Evolutionary conservation across 2,888 invertebrate species (phyloP), one percentile per base, ranked within the genome.

Genomic region (Aleiodes alternator): DNA sequence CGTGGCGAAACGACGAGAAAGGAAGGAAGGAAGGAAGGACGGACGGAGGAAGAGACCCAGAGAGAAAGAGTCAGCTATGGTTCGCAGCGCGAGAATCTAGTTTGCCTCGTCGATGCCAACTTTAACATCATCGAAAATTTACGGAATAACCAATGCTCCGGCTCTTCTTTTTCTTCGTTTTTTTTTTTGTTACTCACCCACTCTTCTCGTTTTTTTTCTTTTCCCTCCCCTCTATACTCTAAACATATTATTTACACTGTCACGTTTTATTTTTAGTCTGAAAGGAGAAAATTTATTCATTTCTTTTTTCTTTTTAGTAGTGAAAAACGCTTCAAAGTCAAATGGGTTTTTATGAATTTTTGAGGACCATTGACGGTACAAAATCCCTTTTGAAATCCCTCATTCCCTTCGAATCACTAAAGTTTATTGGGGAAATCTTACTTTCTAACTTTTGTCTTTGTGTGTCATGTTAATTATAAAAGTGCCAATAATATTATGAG

Each of bases 21-120:
- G 48, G 12, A 8, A 69, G 68, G 43, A 70, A 50, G 14, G 55
- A 59, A 68, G 72, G 48, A 71, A 72, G 72, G 75, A 72, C 56
- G 51, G 16, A 73, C 38, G 73, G 71, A 59, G 76, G 29, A 50
- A 23, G 71, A 43, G 70, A 43, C 43, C 55, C 55, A 34, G 55
- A 55, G 55, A 69, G 56, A 69, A 68, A 69, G 73, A 69, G 66
- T 53, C 51, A 57, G 70, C 70, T 73, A 76, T 74, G 34, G 55
- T 66, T 75, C 75, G 53, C 61, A 74, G 34, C 76, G 73, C 78
- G 75, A 75, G 71, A 75, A 70, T 70, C 72, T 77, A 78, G 72
- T 78, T 80, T 76, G 69, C 69, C 73, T 76, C 75, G 77, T 70
- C 77, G 76, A 80, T 73, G 72, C 69, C 74, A 74, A 74, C 71